Evolutionary conservation across 2,888 invertebrate species (phyloP), one percentile per base, ranked within the genome.

Genomic region (Lepidonotus clava): DNA sequence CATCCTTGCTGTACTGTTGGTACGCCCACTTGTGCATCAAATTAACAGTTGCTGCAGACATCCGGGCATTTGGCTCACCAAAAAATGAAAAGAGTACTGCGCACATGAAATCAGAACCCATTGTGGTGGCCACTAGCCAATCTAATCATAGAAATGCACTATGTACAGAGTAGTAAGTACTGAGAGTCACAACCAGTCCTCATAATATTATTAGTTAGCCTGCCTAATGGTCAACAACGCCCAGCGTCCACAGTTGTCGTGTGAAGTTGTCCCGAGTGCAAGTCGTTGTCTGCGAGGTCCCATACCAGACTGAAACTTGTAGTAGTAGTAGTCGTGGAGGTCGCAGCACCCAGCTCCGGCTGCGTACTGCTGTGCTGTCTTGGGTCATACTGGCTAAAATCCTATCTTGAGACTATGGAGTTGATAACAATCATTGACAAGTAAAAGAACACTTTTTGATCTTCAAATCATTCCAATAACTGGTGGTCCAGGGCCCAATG

Each of bases 121-220:
- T 38, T 5, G 38, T 36, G 71, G 38, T 38, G 71, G 36, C 71
- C 71, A 71, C 36, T 34, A 71, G 71, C 71, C 71, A 36, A 36
- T 71, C 80, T 80, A 80, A 46, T 80, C 46, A 46, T 80, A 80
- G 51, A 80, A 80, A 80, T 80, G 80, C 80, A 80, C 18, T 80
- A 80, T 80, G 80, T 80, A 80, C 80, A 80, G 41, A 80, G 28
- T 36, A 24, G 24, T 14, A 80, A 21, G 24, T 28, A 4, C 28
- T 38, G 38, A 18, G 80, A 41, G 41, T 80, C 80, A 80, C 80
- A 80, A 80, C 80, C 80, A 14, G 28, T 80, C 46, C 80, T 8
- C 46, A n/a, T 38, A 71, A 28, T 34, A 71, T 38, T 21, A n/a
- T n/a, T n/a, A 36, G 4, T 21, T 28, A 24, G 32, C 71, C n/a